A percentile compares a stretch with the other conserved stretches of the same genome.
phyloP scores from a whole-genome alignment of 2,113 vertebrate species.

The Pardalotus punctatus region DNA sequence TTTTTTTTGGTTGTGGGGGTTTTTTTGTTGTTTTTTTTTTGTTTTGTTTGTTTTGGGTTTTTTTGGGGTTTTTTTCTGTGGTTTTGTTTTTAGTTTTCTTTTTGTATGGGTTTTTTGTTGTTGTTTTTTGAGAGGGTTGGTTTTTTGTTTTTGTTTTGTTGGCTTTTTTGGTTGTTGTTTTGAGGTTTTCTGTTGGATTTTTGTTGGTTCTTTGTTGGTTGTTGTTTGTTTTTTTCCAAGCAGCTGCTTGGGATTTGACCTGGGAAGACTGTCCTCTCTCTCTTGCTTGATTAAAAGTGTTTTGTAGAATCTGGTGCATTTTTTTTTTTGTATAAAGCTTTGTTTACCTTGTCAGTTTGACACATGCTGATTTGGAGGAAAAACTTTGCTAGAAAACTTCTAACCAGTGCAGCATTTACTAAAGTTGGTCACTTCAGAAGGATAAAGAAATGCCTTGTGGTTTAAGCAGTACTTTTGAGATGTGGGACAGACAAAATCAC shows the following conservation, averaged over 20 bases:
- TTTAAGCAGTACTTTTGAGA: not conserved
- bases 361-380: not conserved
- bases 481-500: not conserved
- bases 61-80: too few relatives aligned
- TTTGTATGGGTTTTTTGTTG: too few relatives aligned
- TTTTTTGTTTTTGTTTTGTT: not conserved
- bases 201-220: not conserved
- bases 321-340: not conserved
- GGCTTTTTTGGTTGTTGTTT: accelerated
- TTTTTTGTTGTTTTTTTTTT: too few relatives aligned
- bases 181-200: too few relatives aligned
- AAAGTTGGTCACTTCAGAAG: not conserved
- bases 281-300: not conserved
- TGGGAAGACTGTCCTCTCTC: not conserved
- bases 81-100: not conserved
- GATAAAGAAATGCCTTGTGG: not conserved
- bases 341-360: not conserved
- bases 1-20: not conserved
- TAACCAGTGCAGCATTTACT: not conserved
- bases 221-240: not conserved
- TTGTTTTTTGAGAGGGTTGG: too few relatives aligned
- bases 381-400: not conserved
- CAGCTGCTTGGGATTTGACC: not conserved
- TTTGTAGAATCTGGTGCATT: not conserved
- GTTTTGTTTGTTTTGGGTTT: not conserved